A percentile compares a stretch with the other conserved stretches of the same genome.
phyloP scores from a whole-genome alignment of 2,888 invertebrate genomes.

The Drosophila picticornis region DNA sequence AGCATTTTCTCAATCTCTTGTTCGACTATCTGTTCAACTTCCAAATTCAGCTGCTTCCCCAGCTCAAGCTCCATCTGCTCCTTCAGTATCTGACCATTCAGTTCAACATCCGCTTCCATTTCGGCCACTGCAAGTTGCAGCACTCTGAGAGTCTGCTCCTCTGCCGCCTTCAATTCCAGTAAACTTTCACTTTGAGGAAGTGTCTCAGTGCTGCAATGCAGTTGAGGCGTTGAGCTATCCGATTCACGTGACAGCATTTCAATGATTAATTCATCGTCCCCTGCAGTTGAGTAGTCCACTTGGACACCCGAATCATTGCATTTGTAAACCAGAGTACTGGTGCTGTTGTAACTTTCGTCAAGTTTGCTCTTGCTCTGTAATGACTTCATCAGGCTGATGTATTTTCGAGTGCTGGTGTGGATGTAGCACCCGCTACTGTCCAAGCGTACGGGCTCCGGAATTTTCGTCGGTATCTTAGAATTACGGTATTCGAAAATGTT shows the following conservation, averaged over 20 bases:
- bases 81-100: conserved; percentile 29
- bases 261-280: conserved; percentile 7
- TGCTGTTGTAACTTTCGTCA: conserved; percentile 10
- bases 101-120: conserved; percentile 63
- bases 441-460: conserved; percentile 49
- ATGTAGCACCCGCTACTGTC: conserved; percentile 11
- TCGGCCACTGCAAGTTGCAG: conserved; percentile 71
- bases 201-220: conserved; percentile 12
- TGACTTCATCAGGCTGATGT: conserved; percentile 26
- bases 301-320: conserved; percentile 54
- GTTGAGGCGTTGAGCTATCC: conserved; percentile 4
- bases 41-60: neutral
- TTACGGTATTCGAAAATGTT: neutral
- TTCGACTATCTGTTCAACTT: neutral
- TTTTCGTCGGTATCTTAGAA: conserved; percentile 37
- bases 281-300: conserved; percentile 39
- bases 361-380: neutral
- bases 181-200: conserved; percentile 16
- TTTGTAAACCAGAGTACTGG: conserved; percentile 8
- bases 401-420: conserved; percentile 38
- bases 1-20: conserved; percentile 2
- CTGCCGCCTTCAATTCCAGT: conserved; percentile 40
- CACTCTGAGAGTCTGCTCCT: conserved; percentile 52
- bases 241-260: conserved; percentile 11
- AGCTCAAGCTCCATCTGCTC: conserved; percentile 28